Evolutionary conservation across 2,113 vertebrate species (phyloP).

Genomic region (Cinclus mexicanus): DNA sequence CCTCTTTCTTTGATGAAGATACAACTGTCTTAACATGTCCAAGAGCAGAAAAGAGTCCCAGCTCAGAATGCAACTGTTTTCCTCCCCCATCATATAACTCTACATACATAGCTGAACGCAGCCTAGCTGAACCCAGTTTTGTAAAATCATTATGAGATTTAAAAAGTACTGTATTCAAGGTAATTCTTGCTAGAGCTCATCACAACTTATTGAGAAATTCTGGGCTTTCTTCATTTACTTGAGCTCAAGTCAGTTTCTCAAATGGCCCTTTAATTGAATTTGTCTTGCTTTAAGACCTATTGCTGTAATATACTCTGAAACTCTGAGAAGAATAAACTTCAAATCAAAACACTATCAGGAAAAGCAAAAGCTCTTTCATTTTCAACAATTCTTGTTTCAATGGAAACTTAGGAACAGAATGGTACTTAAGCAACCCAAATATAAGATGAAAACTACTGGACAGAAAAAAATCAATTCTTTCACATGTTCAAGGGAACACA

Average conservation of each 20-base stretch:
- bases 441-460: not conserved
- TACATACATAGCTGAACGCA: not conserved
- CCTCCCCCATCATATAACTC: not conserved
- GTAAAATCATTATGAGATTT: not conserved
- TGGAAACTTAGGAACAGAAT: not conserved
- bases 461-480: conserved; percentile 11
- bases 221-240: not conserved
- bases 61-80: not conserved
- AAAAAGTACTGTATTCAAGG: not conserved
- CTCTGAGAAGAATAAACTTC: not conserved
- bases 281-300: not conserved
- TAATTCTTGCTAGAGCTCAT: not conserved
- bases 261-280: not conserved
- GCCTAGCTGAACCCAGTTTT: not conserved
- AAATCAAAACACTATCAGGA: not conserved
- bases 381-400: not conserved
- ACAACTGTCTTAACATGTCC: not conserved
- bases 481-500: not conserved
- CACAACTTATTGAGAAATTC: not conserved
- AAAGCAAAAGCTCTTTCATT: not conserved
- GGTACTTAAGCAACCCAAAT: not conserved
- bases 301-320: not conserved
- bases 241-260: not conserved
- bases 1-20: not conserved
- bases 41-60: not conserved